Conservation (phyloP, 2,797 vertebrate species). For the Cyprinodon diabolis region DNA sequence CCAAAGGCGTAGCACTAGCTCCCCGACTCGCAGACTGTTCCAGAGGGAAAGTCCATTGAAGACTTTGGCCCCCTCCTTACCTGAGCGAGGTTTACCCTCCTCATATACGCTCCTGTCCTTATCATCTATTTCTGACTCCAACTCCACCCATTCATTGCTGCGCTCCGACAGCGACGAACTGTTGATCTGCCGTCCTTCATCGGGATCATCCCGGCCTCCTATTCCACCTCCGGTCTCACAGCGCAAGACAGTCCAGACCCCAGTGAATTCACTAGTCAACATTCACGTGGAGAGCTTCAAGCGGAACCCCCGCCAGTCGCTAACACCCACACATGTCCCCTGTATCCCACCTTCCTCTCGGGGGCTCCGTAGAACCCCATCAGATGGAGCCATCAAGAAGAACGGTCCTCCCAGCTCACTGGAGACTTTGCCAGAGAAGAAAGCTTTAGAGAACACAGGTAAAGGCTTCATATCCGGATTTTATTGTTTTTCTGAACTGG, state of each 20-base stretch:
- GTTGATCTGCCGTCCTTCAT: constrained; percentile 83
- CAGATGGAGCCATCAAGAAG: constrained; percentile 93
- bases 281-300: constrained; percentile 95
- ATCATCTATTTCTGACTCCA: constrained; percentile 94
- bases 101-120: constrained; percentile 91
- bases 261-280: constrained; percentile 92
- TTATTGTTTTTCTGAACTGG: neutral
- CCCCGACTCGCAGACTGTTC: constrained; percentile 91
- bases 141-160: constrained; percentile 93
- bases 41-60: constrained; percentile 83
- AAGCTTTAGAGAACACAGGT: constrained; percentile 69
- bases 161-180: constrained; percentile 92
- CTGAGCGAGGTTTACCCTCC: constrained; percentile 66
- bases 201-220: constrained; percentile 56
- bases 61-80: constrained; percentile 65
- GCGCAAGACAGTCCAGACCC: constrained; percentile 67
- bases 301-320: constrained; percentile 91
- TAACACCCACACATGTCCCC: constrained; percentile 94
- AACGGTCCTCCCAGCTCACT: constrained; percentile 61
- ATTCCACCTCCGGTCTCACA: constrained; percentile 11
- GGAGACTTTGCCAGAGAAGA: constrained; percentile 61
- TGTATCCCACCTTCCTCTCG: constrained; percentile 78
- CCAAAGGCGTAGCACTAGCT: constrained; percentile 87
- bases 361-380: constrained; percentile 89
- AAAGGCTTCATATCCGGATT: neutral